These are phyloP conservation scores for Halisarca cf. caerulea DNA, from an alignment of 37 sponge, comb jelly and placozoan genomes.

Conservation along the genomic window DNA sequence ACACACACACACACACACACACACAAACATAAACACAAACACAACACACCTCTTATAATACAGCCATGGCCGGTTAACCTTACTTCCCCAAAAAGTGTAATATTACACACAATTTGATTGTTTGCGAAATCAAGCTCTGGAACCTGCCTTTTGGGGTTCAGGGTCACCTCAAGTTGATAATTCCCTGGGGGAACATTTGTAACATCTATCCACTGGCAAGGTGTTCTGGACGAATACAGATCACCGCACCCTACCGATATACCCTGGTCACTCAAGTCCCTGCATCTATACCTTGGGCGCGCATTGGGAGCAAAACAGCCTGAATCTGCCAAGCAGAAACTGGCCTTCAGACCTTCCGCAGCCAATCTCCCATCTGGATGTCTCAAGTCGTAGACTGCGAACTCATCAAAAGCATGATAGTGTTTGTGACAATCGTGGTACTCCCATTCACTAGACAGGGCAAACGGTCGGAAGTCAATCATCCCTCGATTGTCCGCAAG, in stretches of 20 bases:
- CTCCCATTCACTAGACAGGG: conserved; percentile 40
- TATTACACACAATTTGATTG: not conserved
- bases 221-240: not conserved
- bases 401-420: conserved; percentile 87
- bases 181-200: not conserved
- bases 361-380: conserved; percentile 38
- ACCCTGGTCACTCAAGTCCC: not conserved
- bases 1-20: not conserved
- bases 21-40: not conserved
- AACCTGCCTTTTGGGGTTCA: not conserved
- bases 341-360: conserved; percentile 91
- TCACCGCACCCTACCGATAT: conserved; percentile 9
- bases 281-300: not conserved
- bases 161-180: not conserved
- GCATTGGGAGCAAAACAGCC: conserved; percentile 31
- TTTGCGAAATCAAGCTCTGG: conserved; percentile 7
- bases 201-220: conserved; percentile 27
- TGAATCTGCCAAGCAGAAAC: conserved; percentile 91
- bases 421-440: conserved; percentile 90
- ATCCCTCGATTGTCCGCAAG: conserved; percentile 65
- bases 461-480: conserved; percentile 51
- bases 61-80: not conserved
- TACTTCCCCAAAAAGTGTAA: not conserved
- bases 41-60: not conserved
- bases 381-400: conserved; percentile 79